A percentile compares a stretch with the other conserved stretches of the same genome.
These are phyloP conservation scores for Pampusana beccarii DNA, from an alignment of 2,113 vertebrate genomes.

Conservation along the genomic window DNA sequence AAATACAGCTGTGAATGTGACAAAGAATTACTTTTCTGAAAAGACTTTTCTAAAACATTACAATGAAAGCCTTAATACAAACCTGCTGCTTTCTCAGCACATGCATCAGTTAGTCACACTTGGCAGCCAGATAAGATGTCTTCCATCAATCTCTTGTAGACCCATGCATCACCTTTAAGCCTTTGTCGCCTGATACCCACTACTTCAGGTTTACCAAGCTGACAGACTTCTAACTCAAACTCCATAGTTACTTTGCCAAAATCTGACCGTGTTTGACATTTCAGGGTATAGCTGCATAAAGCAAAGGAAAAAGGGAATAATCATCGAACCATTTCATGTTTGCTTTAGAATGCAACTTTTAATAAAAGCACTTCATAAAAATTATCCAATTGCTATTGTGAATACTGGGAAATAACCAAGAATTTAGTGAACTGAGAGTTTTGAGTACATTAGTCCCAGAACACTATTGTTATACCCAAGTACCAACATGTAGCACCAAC, in stretches of 20 bases:
- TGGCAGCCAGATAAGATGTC: slow-evolving; percentile 86
- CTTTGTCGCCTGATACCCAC: slow-evolving; percentile 87
- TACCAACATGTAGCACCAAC: not conserved
- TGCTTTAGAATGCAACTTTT: not conserved
- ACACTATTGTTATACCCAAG: fast-evolving
- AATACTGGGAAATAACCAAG: not conserved
- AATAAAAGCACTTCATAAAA: not conserved
- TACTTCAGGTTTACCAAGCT: slow-evolving; percentile 82
- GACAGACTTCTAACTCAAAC: slow-evolving; percentile 94
- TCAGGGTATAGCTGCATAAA: slow-evolving; percentile 85
- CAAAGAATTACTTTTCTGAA: not conserved
- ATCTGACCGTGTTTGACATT: slow-evolving; percentile 88
- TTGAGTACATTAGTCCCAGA: not conserved
- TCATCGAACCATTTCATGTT: not conserved
- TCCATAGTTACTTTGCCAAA: slow-evolving; percentile 90
- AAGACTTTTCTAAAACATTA: not conserved
- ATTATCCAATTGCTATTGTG: not conserved
- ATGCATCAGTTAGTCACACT: slow-evolving; percentile 56
- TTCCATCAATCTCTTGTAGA: slow-evolving; percentile 94
- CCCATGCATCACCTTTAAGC: slow-evolving; percentile 94
- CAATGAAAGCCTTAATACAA: not conserved
- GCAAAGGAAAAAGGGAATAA: not conserved
- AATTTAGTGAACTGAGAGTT: not conserved
- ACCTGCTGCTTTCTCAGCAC: not conserved
- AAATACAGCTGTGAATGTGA: not conserved